Percentiles rank a stretch among this genome's conserved stretches.
Evolutionary conservation across 2,888 invertebrate species (phyloP).

Genomic region (Apoda limacodes): DNA sequence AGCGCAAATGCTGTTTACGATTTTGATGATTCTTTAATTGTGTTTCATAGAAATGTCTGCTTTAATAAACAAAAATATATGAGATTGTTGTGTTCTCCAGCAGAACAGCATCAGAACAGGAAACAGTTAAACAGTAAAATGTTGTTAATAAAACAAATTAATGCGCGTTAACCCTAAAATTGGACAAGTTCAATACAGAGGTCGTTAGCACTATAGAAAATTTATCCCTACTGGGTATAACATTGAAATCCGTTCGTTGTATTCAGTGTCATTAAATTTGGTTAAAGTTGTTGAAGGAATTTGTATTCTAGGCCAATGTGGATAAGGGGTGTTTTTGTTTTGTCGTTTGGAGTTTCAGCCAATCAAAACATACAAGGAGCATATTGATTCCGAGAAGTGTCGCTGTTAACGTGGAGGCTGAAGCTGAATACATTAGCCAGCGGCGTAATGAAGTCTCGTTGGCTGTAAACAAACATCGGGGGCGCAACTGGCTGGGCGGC

Average conservation of each 20-base stretch:
- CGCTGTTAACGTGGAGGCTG: slow-evolving; percentile 70
- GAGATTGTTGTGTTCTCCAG: too few species aligned
- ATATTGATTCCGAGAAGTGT: slow-evolving; percentile 71
- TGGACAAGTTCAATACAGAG: slow-evolving; percentile 68
- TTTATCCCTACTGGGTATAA: slow-evolving; percentile 64
- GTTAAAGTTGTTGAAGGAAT: slow-evolving; percentile 30
- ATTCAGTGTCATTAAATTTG: slow-evolving; percentile 63
- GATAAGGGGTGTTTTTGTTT: slow-evolving; percentile 39
- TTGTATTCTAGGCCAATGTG: slow-evolving; percentile 39
- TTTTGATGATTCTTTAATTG: too few species aligned
- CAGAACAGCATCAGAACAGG: slow-evolving; percentile 36
- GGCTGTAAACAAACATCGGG: slow-evolving; percentile 66
- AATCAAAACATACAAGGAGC: slow-evolving; percentile 71
- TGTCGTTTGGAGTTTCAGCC: slow-evolving; percentile 40
- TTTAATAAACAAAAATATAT: too few species aligned
- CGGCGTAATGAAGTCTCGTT: slow-evolving; percentile 70
- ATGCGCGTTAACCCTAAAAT: slow-evolving; percentile 66
- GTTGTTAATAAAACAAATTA: slow-evolving; percentile 66
- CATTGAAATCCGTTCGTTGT: slow-evolving; percentile 68
- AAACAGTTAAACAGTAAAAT: slow-evolving; percentile 58
- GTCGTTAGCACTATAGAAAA: slow-evolving; percentile 67
- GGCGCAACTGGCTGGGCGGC: slow-evolving; percentile 22
- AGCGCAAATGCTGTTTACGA: too few species aligned
- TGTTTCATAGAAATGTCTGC: too few species aligned
- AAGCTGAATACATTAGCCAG: slow-evolving; percentile 71